Base-by-base conservation (phyloP, 2,888 invertebrate genomes). In the Parnassius mnemosyne region DNA sequence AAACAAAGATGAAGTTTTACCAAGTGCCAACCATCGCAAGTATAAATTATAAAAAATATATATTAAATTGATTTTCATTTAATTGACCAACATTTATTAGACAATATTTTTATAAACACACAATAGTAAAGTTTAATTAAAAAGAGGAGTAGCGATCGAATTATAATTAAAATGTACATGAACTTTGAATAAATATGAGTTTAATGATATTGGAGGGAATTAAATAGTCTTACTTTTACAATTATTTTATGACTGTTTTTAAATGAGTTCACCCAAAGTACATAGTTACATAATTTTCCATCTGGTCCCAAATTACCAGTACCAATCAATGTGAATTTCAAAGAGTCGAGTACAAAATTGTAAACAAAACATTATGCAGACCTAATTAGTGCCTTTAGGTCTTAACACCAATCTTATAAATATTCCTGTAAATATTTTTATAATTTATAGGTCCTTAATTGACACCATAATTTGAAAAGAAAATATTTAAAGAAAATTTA, bases 121-220 rank as follows among this genome's bases (percentile, higher is more conserved):
- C 1, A 34, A 34, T 34, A 34, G 34, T 7, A 34, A 34, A 34
- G 0, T 34, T 34, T 34, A 7, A 34, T 34, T 34, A 34, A 7
- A 34, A 34, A 34, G 34, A 34, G 7, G 34, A 5, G 34, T 34
- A 34, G 34, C 34, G 34, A 34, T 34, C 34, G 34, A 34, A 7
- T 34, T 34, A 0, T 34, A 25, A 34, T 34, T 34, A 34, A 34
- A 34, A 34, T 34, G 7, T 34, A 7, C 34, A 34, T 34, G 7
- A 34, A 34, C 7, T 7, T 7, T 34, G 34, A 34, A 34, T 34
- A 5, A 34, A 41, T 42, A 57, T 47, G 69, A 71, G 70, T 82
- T 74, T 86, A 84, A 76, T 79, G 69, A 74, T 84, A 89, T 82
- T 89, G 88, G 88, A 88, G 87, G 88, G 87, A 84, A 81, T 87